Evolutionary conservation across 2,797 vertebrate genomes (phyloP).

Genomic region (Telmatherina bonti): DNA sequence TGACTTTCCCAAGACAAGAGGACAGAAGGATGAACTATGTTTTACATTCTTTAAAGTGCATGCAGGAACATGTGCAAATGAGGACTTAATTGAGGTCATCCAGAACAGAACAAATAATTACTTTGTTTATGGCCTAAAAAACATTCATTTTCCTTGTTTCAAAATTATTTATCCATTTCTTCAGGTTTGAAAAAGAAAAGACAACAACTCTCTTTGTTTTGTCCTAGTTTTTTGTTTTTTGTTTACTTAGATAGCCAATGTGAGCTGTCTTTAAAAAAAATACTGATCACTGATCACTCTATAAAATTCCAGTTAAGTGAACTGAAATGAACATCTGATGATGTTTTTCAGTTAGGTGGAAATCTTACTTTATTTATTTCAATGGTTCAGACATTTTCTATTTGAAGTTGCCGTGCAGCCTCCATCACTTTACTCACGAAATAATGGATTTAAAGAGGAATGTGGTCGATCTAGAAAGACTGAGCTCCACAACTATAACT

Average conservation of each 20-base stretch:
- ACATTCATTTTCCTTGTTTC: too few relatives aligned
- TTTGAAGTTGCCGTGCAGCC: neutral
- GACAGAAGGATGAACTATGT: slow-evolving; percentile 2
- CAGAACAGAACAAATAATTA: neutral
- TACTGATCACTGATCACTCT: neutral
- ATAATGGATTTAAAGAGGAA: slow-evolving; percentile 25
- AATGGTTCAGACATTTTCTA: neutral
- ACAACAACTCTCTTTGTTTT: too few relatives aligned
- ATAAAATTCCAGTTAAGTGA: neutral
- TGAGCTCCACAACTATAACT: neutral
- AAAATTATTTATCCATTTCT: too few relatives aligned
- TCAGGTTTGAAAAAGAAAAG: too few relatives aligned
- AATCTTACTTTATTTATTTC: neutral
- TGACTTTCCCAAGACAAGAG: slow-evolving; percentile 55
- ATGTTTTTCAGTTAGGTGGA: neutral
- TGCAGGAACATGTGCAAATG: neutral
- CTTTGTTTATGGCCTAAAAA: neutral
- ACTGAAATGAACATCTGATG: neutral
- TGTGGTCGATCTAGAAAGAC: slow-evolving; percentile 50
- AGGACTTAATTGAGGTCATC: too few relatives aligned
- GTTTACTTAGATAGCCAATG: too few relatives aligned
- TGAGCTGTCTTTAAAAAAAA: neutral
- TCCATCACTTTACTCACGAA: neutral
- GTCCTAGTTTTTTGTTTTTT: too few relatives aligned
- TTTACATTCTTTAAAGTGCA: neutral